These are phyloP conservation scores for Parambassis ranga DNA, from an alignment of 2,797 vertebrate genomes.

Conservation along the genomic window DNA sequence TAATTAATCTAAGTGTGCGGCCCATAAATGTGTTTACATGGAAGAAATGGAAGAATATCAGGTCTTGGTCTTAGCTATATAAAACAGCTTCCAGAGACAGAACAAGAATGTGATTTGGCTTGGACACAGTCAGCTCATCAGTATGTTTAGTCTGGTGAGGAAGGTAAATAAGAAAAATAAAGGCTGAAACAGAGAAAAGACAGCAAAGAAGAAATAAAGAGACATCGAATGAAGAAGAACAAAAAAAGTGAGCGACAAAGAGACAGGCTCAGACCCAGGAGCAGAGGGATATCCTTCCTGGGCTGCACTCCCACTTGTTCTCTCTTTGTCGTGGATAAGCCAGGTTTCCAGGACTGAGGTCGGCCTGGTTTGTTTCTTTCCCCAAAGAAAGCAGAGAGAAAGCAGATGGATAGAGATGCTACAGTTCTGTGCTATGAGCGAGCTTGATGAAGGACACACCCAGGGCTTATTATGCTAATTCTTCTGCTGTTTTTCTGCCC, in stretches of 20 bases:
- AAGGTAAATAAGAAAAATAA: not conserved
- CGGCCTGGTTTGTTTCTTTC: constrained; percentile 31
- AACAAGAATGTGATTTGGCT: not conserved
- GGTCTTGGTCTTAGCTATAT: not conserved
- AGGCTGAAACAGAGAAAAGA: not conserved
- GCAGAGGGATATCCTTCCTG: constrained; percentile 47
- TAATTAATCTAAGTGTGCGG: not conserved
- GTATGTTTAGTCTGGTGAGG: not conserved
- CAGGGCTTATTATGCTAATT: constrained; percentile 52
- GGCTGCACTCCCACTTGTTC: constrained; percentile 44
- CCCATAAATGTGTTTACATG: not conserved
- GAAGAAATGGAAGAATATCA: not conserved
- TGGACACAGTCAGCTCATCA: not conserved
- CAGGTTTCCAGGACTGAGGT: constrained; percentile 45
- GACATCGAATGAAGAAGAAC: constrained; percentile 13
- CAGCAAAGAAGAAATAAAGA: constrained; percentile 4
- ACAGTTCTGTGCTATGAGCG: constrained; percentile 29
- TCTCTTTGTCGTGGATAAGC: constrained; percentile 43
- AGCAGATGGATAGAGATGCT: constrained; percentile 49
- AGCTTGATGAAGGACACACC: constrained; percentile 43
- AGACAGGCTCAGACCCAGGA: constrained; percentile 27
- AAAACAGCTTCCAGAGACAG: not conserved
- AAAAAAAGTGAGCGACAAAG: constrained; percentile 23
- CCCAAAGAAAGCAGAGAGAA: constrained; percentile 25
- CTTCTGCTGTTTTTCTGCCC: constrained; percentile 37